Evolutionary conservation across 2,888 invertebrate species (phyloP), one percentile per base, ranked within the genome.

Genomic region (Andrena chrysosceles): DNA sequence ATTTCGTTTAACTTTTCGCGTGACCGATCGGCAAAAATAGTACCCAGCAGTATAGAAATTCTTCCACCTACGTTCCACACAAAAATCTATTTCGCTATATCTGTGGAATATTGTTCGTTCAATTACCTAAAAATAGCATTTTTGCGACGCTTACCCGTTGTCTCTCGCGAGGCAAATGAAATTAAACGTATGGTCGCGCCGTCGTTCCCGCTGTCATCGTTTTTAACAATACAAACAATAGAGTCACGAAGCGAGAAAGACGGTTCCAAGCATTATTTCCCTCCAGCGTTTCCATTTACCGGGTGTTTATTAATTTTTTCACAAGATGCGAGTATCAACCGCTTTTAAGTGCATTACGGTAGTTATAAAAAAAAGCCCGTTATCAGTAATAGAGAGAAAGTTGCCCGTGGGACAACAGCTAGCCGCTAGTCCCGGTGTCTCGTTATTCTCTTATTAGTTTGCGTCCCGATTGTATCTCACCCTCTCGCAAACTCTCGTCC

Each of bases 371-470:
- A 52, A 42, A 56, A 79, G n/a, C 59, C n/a, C 75, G 52, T 82
- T 70, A 81, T 81, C 75, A 60, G 66, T 75, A 81, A 71, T 75
- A 71, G 70, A 81, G 64, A 63, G 75, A 56, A 82, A 82, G 77
- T 83, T 76, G 52, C 67, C 13, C 20, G n/a, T 26, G 64, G 33
- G 10, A 31, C 35, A 52, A 69, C 23, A 62, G 49, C 71, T 66
- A 59, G 66, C 63, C 67, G 33, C 49, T 23, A 49, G 59, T 59
- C 68, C 35, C 20, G 60, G 20, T 67, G 64, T 85, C 77, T 60
- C 75, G 71, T 76, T 73, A 82, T 80, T 70, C 74, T 67, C 80
- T 76, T 84, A 77, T 80, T 81, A 75, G 75, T 77, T 67, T 70
- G 73, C 83, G 73, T 78, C 78, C 33, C 78, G 78, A 78, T 80